Evolutionary conservation across 2,113 vertebrate species (phyloP), one percentile per base, ranked within the genome.

Genomic region (Andinoacara biseriatus): DNA sequence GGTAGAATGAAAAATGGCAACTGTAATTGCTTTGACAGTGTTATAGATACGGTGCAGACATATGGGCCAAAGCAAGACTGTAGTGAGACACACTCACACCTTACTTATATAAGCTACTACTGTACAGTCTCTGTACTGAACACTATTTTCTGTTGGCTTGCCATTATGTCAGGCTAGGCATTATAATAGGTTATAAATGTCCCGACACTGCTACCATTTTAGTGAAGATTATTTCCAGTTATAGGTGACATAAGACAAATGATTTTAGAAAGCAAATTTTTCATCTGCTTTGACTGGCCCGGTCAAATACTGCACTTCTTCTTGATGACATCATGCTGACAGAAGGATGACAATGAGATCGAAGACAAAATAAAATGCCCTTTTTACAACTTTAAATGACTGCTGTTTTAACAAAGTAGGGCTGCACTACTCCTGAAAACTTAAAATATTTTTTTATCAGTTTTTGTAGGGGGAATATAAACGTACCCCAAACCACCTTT

Each of bases 341-440:
- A 94, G 82, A 91, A 78, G 91, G 91, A 93, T 92, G 94, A 95
- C 93, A 89, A 93, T 95, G 94, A 95, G 91, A 85, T 90, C 60
- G 93, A 94, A 94, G 86, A 90, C 84, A 89, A 89, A 94, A 81
- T 87, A 86, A 77, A 91, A 89, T 61, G 60, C 20, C 59, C 26
- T 74, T 24, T n/a, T 4, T 38, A 18, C 43, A 74, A n/a, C 58
- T 90, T 84, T 49, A 65, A 86, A 91, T 90, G 80, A 91, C 22
- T 63, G 89, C 88, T 86, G 84, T 80, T 90, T 79, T 54, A 38
- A 80, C 74, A 86, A 60, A 93, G 90, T 86, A 94, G 84, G 88
- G 92, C 91, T 93, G 90, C 90, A 93, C 86, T 58, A 57, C 65
- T 84, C 82, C 7, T 3, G 43, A 31, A 78, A 76, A 57, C 5